Percentiles rank a stretch among this genome's conserved stretches.
These are phyloP conservation scores for Dendrocopos noguchii DNA, from an alignment of 2,113 vertebrate species.

Conservation along the genomic window DNA sequence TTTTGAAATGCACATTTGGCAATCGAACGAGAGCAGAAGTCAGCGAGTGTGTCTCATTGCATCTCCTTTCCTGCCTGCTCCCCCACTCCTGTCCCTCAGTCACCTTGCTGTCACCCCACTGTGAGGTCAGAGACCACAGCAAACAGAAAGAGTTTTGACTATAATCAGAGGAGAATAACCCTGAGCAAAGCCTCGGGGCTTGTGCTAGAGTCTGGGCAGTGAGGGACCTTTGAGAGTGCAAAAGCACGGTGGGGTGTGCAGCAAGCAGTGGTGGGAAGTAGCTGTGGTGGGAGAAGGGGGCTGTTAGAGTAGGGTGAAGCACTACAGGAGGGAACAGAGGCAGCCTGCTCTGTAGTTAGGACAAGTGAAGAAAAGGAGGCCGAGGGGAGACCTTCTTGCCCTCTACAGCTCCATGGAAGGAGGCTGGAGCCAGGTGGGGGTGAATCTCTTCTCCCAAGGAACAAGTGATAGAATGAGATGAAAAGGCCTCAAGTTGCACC, in stretches of 20 bases:
- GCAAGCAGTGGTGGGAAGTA: not conserved
- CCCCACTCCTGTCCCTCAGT: not conserved
- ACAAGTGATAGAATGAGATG: no score
- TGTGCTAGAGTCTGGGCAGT: not conserved
- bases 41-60: not conserved
- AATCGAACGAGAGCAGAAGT: not conserved
- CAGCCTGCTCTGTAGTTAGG: not conserved
- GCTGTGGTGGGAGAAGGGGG: not conserved
- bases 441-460: no score
- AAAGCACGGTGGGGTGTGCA: not conserved
- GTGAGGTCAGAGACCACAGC: not conserved
- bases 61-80: not conserved
- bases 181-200: accelerated
- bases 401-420: no score
- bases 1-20: not conserved
- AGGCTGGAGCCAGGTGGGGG: no score
- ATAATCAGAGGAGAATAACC: not conserved
- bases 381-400: no score
- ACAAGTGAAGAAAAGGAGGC: not conserved
- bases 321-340: not conserved
- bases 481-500: no score
- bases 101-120: not conserved
- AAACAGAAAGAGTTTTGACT: not conserved
- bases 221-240: not conserved
- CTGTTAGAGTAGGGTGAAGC: not conserved